Evolutionary conservation across 1,140 invertebrate genomes (phyloP), one percentile per base, ranked within the genome.

Genomic region (Teleopsis dalmanni): DNA sequence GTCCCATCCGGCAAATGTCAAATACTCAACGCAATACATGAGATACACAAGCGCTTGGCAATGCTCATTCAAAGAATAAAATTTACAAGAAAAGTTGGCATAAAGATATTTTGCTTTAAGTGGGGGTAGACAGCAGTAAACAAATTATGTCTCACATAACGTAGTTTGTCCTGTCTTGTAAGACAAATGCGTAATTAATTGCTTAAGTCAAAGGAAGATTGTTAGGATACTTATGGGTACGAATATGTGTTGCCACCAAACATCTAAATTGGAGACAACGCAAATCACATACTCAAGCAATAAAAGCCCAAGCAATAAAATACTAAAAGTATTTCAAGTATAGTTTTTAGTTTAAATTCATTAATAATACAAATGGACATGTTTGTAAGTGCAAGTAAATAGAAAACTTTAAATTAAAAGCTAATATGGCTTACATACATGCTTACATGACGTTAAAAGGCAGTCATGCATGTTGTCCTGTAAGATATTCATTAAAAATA

Each of bases 101-200:
- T 19, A 13, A 44, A 44, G 42, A 44, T 31, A 33, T 16, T 44
- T 44, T 33, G 34, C 42, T 44, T 44, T 13, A 44, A 33, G 34
- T 44, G 21, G 34, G 34, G 21, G 25, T 21, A 40, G 22, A 13
- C 37, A 14, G 19, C 34, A 35, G 5, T 14, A 10, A 19, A 5
- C 34, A 35, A 35, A 14, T 7, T 19, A 5, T n/a, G 13, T 34
- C 33, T 34, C 33, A 3, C 33, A n/a, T 11, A 4, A 11, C 16
- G 4, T 11, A 13, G 4, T 5, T 11, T 16, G 13, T 11, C 10
- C 33, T 66, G 59, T 66, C 63, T 65, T 67, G 64, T 67, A 67
- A 67, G 64, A 67, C 64, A 67, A 66, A 67, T 66, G 58, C 59
- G 64, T 67, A 67, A 67, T 67, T 67, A 67, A 67, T 67, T 67